Conservation (phyloP, 2,113 vertebrate species). For the Heterocephalus glaber region DNA sequence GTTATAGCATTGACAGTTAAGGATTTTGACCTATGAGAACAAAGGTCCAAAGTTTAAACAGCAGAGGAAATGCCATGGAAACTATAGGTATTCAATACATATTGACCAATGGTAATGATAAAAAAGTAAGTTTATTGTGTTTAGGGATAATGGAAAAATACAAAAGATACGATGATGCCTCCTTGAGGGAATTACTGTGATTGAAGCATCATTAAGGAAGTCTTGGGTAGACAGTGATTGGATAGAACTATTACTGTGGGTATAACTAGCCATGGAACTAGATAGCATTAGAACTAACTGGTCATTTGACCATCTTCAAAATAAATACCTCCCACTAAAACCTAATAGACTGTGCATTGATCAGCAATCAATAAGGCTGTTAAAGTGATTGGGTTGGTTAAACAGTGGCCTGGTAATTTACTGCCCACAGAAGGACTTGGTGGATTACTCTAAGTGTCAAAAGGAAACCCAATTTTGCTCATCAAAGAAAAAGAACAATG, state of each 20-base stretch:
- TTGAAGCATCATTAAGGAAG: conserved; percentile 72
- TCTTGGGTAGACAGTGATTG: conserved; percentile 59
- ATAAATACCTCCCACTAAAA: conserved; percentile 73
- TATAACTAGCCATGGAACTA: conserved; percentile 64
- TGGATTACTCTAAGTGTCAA: conserved; percentile 60
- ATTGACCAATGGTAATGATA: conserved; percentile 73
- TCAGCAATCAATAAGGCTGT: conserved; percentile 72
- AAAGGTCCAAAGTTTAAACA: conserved; percentile 80
- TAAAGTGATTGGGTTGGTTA: conserved; percentile 66
- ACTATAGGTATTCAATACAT: conserved; percentile 76
- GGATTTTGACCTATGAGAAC: conserved; percentile 70
- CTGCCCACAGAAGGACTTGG: conserved; percentile 58
- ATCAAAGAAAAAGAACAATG: conserved; percentile 68
- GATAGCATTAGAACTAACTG: conserved; percentile 67
- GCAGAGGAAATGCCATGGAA: conserved; percentile 61
- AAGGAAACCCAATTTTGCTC: conserved; percentile 66
- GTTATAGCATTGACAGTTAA: conserved; percentile 66
- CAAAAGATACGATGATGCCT: conserved; percentile 70
- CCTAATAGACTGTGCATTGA: conserved; percentile 74
- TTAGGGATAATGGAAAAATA: conserved; percentile 76
- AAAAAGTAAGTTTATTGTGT: conserved; percentile 77
- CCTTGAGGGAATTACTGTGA: conserved; percentile 71
- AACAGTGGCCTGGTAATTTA: conserved; percentile 75
- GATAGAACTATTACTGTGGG: conserved; percentile 57
- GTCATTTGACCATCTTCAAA: conserved; percentile 71